phyloP scores from a whole-genome alignment of 2,113 vertebrate genomes.

The Balaenoptera acutorostrata region DNA sequence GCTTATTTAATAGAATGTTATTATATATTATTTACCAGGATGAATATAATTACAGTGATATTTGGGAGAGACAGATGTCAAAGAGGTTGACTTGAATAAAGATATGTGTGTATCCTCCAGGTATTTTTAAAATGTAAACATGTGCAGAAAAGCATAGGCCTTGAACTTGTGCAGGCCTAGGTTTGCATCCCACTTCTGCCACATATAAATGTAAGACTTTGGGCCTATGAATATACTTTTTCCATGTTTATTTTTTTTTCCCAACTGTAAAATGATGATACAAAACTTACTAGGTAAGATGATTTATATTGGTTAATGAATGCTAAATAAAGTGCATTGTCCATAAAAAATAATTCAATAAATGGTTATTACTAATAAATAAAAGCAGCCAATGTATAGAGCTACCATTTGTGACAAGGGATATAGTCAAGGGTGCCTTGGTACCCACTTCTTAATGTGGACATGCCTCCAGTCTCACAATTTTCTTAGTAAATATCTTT shows the following conservation, averaged over 20 bases:
- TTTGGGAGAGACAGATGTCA: background rate
- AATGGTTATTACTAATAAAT: background rate
- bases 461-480: background rate
- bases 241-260: background rate
- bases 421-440: too few relatives aligned
- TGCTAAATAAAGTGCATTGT: background rate
- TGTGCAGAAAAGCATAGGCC: rapidly evolving
- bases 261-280: background rate
- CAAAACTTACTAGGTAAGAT: background rate
- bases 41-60: background rate
- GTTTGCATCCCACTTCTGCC: background rate
- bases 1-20: background rate
- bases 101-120: background rate
- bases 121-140: background rate
- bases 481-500: background rate
- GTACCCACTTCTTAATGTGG: background rate
- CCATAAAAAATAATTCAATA: background rate
- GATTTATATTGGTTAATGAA: background rate
- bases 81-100: background rate
- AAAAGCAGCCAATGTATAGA: background rate
- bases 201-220: background rate
- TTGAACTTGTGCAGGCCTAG: too few relatives aligned
- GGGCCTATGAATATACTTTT: background rate
- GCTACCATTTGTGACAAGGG: too few relatives aligned
- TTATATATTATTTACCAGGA: background rate